These are phyloP conservation scores for Platygyra sinensis DNA, from an alignment of 64 coral and sea anemone species.

Conservation along the genomic window DNA sequence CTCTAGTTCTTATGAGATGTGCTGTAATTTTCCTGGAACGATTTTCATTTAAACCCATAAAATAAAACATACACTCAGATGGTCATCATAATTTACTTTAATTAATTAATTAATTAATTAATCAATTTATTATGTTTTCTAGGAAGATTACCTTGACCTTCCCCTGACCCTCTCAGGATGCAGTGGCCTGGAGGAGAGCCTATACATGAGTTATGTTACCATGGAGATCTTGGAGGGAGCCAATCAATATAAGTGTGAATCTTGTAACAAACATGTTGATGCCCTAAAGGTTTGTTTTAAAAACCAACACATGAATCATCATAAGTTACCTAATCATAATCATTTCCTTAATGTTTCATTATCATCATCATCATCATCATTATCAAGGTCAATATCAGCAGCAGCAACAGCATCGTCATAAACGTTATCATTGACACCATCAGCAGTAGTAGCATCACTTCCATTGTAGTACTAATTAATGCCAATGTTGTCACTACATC, in stretches of 20 bases:
- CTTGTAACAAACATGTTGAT: conserved; percentile 74
- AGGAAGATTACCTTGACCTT: conserved; percentile 89
- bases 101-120: too few species aligned
- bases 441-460: too few species aligned
- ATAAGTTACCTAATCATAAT: background rate
- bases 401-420: too few species aligned
- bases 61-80: too few species aligned
- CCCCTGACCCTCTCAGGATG: conserved; percentile 69
- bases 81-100: background rate
- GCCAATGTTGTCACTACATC: too few species aligned
- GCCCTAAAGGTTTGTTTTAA: conserved; percentile 66
- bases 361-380: background rate
- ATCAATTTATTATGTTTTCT: background rate
- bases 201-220: conserved; percentile 63
- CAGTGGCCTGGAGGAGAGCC: conserved; percentile 64
- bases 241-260: conserved; percentile 84
- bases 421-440: too few species aligned
- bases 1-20: background rate
- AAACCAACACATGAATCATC: background rate
- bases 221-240: conserved; percentile 66
- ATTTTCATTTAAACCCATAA: too few species aligned
- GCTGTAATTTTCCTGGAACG: too few species aligned
- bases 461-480: too few species aligned
- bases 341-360: background rate
- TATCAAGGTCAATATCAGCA: too few species aligned